Evolutionary conservation across 2,113 vertebrate genomes (phyloP).

Genomic region (Cheirogaleus medius): DNA sequence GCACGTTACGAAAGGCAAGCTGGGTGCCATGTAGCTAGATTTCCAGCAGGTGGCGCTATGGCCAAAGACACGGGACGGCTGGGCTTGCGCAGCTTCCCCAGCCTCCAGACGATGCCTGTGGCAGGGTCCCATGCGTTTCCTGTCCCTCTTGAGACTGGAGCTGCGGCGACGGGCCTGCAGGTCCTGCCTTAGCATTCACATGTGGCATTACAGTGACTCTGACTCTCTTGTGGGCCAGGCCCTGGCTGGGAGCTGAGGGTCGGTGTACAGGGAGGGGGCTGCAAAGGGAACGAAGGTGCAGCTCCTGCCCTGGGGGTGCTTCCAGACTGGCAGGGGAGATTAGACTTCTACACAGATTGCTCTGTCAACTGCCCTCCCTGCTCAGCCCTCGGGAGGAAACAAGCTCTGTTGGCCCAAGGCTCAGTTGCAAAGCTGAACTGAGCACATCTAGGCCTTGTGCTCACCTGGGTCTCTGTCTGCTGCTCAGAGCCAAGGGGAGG

Average conservation of each 20-base stretch:
- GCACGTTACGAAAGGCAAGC: not conserved
- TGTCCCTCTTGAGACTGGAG: not conserved
- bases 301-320: not conserved
- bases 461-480: not conserved
- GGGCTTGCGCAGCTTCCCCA: not conserved
- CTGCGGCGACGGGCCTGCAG: accelerated
- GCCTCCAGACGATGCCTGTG: not conserved
- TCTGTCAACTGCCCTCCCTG: not conserved
- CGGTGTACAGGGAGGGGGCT: not conserved
- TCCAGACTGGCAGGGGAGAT: not conserved
- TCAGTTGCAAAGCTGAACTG: not conserved
- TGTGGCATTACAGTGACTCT: no score
- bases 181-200: not conserved
- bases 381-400: not conserved
- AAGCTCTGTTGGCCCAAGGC: not conserved
- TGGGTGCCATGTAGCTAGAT: not conserved
- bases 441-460: not conserved
- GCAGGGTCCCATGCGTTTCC: not conserved
- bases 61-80: not conserved
- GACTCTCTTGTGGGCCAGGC: not conserved
- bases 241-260: not conserved
- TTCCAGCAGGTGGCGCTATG: conserved; percentile 74
- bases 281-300: not conserved
- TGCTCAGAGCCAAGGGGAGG: not conserved
- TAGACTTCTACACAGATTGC: not conserved